Evolutionary conservation across 2,113 vertebrate species (phyloP).

Genomic region (Coracopsis vasa): DNA sequence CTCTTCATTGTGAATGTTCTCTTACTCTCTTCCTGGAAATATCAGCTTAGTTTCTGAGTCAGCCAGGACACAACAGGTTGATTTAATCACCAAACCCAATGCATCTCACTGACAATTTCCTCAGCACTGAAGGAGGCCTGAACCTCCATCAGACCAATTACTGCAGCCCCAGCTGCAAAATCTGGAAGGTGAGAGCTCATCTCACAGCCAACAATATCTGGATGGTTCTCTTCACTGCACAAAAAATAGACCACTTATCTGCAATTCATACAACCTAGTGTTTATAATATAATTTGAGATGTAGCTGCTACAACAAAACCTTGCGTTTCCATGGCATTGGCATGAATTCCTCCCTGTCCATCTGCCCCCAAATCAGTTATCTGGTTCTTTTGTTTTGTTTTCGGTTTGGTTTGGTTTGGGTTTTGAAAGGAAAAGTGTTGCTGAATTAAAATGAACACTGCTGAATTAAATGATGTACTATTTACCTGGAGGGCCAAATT

Average conservation of each 20-base stretch:
- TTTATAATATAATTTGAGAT: not conserved
- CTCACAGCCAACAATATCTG: not conserved
- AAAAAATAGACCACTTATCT: not conserved
- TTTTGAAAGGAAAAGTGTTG: not conserved
- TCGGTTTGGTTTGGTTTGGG: not conserved
- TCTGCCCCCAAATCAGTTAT: not conserved
- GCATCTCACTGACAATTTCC: not conserved
- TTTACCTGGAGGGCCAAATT: not conserved
- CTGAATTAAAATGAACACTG: not conserved
- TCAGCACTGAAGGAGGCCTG: not conserved
- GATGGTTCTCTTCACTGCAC: not conserved
- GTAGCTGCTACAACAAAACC: not conserved
- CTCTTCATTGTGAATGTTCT: constrained; percentile 30
- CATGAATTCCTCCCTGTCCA: not conserved
- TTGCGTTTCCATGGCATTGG: not conserved
- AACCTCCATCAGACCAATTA: not conserved
- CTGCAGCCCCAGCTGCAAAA: not conserved
- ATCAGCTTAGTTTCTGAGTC: not conserved
- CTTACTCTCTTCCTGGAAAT: not conserved
- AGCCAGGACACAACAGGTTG: not conserved
- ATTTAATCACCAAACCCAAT: not conserved
- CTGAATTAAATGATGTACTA: not conserved
- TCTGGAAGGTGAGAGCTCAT: not conserved
- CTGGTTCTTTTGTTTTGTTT: not conserved
- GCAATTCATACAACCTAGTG: not conserved